A percentile compares a stretch with the other conserved stretches of the same genome.
Conservation (phyloP, 37 sponge, comb jelly and placozoan species). For the Ephydatia muelleri region DNA sequence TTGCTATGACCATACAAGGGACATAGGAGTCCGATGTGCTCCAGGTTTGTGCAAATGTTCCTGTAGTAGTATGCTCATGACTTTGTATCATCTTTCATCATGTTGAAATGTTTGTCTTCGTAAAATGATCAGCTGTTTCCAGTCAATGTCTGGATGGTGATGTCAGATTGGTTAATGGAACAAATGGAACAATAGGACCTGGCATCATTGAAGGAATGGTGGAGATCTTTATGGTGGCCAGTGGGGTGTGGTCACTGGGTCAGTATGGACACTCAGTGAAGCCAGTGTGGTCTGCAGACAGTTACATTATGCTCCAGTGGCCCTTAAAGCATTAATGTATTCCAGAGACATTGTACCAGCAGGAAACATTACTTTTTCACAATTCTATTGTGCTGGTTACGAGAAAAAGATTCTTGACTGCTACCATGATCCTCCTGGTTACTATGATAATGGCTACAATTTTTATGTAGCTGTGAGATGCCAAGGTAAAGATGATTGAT, state of each 20-base stretch:
- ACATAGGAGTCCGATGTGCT: not conserved
- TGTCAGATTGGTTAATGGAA: constrained; percentile 18
- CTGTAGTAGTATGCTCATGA: no score
- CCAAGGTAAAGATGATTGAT: not conserved
- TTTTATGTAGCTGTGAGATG: not conserved
- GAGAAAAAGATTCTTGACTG: not conserved
- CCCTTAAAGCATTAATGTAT: not conserved
- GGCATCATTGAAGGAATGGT: constrained; percentile 13
- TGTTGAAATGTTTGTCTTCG: not conserved
- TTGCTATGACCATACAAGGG: not conserved
- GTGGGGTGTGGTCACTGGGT: constrained; percentile 13
- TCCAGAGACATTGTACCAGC: not conserved
- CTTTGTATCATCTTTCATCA: not conserved
- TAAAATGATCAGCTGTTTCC: not conserved
- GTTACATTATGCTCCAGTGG: not conserved
- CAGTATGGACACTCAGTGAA: not conserved
- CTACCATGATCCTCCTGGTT: not conserved
- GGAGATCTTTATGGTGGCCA: constrained; percentile 39
- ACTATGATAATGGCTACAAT: not conserved
- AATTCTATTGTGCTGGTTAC: not conserved
- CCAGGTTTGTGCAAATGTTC: no score
- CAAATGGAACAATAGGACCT: not conserved
- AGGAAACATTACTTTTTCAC: not conserved
- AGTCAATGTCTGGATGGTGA: constrained; percentile 6
- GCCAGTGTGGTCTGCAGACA: constrained; percentile 1